Percentiles rank a stretch among this genome's conserved stretches.
Evolutionary conservation across 2,797 vertebrate genomes (phyloP).

Genomic region (Tarsius wallacei): DNA sequence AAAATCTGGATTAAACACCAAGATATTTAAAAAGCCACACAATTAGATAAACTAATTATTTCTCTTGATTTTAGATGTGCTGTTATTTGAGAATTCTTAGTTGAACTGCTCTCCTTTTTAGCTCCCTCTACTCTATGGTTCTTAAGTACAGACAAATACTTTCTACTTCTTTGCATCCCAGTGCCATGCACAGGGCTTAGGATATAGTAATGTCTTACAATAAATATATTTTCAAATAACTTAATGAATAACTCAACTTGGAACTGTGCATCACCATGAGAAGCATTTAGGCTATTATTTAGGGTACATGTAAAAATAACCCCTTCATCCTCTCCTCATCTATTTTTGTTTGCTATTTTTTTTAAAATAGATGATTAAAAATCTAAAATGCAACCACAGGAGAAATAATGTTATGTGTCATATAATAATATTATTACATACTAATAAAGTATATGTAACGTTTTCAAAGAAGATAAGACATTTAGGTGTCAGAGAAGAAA

Average conservation of each 20-base stretch:
- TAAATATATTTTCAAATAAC: background rate
- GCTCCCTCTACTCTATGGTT: background rate
- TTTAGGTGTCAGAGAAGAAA: background rate
- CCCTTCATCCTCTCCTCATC: background rate
- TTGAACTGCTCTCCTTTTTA: background rate
- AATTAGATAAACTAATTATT: background rate
- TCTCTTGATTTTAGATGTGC: background rate
- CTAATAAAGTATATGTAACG: background rate
- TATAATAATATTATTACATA: background rate
- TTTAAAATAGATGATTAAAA: background rate
- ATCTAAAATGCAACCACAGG: background rate
- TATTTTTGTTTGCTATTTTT: background rate
- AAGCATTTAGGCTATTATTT: background rate
- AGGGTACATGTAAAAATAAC: background rate
- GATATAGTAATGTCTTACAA: background rate
- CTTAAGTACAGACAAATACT: background rate
- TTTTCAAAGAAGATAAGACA: background rate
- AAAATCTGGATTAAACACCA: background rate
- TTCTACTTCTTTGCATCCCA: background rate
- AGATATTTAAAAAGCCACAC: background rate
- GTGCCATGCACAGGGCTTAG: background rate
- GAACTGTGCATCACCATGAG: background rate
- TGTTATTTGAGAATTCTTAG: conserved; percentile 4
- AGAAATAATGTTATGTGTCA: background rate
- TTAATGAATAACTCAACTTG: background rate